Evolutionary conservation across 2,113 vertebrate genomes (phyloP), one percentile per base, ranked within the genome.

Genomic region (Phalacrocorax brasilianus): DNA sequence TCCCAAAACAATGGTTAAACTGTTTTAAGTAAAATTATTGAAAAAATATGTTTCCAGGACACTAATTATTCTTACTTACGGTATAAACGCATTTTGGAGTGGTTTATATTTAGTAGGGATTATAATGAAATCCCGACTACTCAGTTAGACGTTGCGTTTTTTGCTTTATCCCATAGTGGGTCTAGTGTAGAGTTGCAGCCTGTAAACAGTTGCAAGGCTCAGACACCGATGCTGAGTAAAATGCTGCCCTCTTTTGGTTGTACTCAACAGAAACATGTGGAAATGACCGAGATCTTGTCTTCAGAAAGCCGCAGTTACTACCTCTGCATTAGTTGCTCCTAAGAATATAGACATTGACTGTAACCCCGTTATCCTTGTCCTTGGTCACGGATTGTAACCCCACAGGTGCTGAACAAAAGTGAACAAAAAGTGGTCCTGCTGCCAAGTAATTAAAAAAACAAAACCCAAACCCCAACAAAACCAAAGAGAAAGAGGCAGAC

Each of bases 231-330:
- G 73, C 62, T n/a, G 85, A 89, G 47, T 94, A 89, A 93, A 95
- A 95, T 93, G 73, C 96, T 97, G 97, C 97, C 97, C 94, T 94
- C 97, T 97, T 89, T 96, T 62, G 96, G 94, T 42, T 87, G 24
- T 66, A 56, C 44, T 93, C 9, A 24, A 78, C 44, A 75, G 61
- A 78, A 89, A 86, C 76, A 85, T 18, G 21, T 65, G 55, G 28
- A 79, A 84, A 78, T 87, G 32, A 38, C 17, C 55, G 55, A 79
- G 32, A 40, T 63, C 66, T 73, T 67, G 24, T 21, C 18, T 56
- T 78, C 44, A 38, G 35, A 50, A 86, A 52, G 55, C n/a, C 86
- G 44, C 21, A n/a, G 5, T 32, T 45, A 16, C 21, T 66, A 1
- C 38, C 55, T 85, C 59, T 0, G 2, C 45, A 35, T 14, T 23